phyloP scores from a whole-genome alignment of 1,140 invertebrate species.

The honey bee (Apis mellifera) region Amel_HAv3.1 CM009931.2:17988501-17989000 shows the following conservation, averaged over 20 bases:
- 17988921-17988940: conserved; percentile 46
- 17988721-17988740: neutral
- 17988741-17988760: neutral
- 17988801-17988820: neutral
- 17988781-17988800: neutral
- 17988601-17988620: no score
- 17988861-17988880: neutral
- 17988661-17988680: no score
- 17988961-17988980: neutral
- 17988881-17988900: neutral
- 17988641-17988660: no score
- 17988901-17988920: conserved; percentile 23
- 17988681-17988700: no score
- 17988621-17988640: no score
- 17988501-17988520: no score
- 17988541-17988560: no score
- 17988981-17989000: neutral
- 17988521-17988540: no score
- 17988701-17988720: neutral
- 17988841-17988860: neutral
- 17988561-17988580: no score
- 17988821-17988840: neutral
- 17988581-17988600: no score
- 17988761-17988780: neutral
- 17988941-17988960: conserved; percentile 34